These are phyloP conservation scores for Hucho hucho DNA, from an alignment of 2,113 vertebrate species.

Conservation along the genomic window DNA sequence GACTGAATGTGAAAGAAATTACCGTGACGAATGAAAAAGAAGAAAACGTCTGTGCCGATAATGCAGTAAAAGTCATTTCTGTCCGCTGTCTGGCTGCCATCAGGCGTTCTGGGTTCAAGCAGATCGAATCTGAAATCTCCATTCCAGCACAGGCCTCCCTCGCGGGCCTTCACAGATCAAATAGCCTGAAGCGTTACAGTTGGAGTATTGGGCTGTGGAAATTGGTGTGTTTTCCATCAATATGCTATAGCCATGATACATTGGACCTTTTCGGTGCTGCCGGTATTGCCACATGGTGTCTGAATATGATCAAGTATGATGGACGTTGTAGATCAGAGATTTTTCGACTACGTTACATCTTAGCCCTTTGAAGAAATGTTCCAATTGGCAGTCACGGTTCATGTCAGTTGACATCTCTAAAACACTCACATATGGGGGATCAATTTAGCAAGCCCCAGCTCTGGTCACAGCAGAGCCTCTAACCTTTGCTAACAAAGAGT, in stretches of 20 bases:
- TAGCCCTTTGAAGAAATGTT: conserved; percentile 4
- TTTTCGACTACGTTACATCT: not conserved
- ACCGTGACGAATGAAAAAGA: too few relatives aligned
- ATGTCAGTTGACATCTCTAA: conserved; percentile 3
- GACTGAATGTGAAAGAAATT: not conserved
- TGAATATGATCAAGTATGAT: not conserved
- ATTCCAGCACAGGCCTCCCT: too few relatives aligned
- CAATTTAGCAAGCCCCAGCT: conserved; percentile 7
- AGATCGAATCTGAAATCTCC: too few relatives aligned
- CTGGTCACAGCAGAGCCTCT: not conserved
- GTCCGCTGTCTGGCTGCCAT: too few relatives aligned
- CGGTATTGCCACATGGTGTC: not conserved
- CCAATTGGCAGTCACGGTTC: not conserved
- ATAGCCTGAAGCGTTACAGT: not conserved
- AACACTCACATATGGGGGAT: not conserved
- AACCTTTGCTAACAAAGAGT: not conserved
- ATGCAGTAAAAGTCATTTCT: too few relatives aligned
- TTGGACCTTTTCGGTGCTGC: not conserved
- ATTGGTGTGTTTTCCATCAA: not conserved
- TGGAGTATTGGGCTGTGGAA: not conserved
- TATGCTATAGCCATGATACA: not conserved
- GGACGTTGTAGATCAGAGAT: not conserved
- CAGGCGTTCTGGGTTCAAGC: too few relatives aligned
- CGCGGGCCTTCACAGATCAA: not conserved
- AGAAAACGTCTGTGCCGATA: too few relatives aligned